phyloP scores from a whole-genome alignment of 2,113 vertebrate genomes.

The Rhineura floridana region DNA sequence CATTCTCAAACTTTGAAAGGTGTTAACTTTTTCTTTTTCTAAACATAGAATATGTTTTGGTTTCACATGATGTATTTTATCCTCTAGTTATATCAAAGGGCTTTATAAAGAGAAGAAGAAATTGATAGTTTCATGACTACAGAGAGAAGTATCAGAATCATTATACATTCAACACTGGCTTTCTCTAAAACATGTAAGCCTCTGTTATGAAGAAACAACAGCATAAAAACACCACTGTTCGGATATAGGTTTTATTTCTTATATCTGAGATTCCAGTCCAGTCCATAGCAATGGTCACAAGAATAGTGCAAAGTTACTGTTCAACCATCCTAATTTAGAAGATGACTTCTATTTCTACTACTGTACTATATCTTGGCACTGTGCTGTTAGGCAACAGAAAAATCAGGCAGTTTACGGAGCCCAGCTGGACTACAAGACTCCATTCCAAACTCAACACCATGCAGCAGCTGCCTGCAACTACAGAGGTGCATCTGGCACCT shows the following conservation, averaged over 20 bases:
- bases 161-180: background rate
- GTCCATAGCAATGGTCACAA: background rate
- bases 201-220: background rate
- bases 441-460: background rate
- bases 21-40: background rate
- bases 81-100: constrained; percentile 5
- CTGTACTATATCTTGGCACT: background rate
- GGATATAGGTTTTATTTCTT: background rate
- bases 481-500: too few species aligned
- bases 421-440: background rate
- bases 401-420: background rate
- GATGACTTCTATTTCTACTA: background rate
- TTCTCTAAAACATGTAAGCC: background rate
- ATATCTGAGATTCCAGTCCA: background rate
- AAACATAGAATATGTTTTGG: background rate
- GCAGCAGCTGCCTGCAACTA: background rate
- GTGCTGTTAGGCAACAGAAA: background rate
- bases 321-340: background rate
- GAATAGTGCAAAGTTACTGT: background rate
- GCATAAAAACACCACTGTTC: background rate
- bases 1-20: background rate
- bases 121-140: constrained; percentile 8
- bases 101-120: background rate
- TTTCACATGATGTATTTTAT: constrained; percentile 6
- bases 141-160: background rate